These are phyloP conservation scores for Diaphora mendica DNA, from an alignment of 2,888 invertebrate genomes.

Conservation along the genomic window DNA sequence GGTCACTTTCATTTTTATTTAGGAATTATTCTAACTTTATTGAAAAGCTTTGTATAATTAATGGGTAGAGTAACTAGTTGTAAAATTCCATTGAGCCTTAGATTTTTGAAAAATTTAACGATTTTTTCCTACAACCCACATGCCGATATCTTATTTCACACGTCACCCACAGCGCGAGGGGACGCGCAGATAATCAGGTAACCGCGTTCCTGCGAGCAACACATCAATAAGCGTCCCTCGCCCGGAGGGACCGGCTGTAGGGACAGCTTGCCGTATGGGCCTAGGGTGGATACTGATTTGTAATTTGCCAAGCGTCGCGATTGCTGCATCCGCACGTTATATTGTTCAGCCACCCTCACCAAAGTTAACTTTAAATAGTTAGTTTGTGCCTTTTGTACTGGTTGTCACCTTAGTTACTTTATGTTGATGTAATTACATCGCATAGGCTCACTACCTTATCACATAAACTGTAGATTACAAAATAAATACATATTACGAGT, in stretches of 20 bases:
- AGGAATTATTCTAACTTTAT: neutral
- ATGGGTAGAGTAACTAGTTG: neutral
- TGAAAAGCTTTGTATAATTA: neutral
- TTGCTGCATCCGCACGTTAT: constrained; percentile 4
- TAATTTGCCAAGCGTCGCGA: constrained; percentile 53
- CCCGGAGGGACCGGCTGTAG: constrained; percentile 6
- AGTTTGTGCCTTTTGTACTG: neutral
- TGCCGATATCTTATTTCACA: constrained; percentile 12
- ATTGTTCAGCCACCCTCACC: neutral
- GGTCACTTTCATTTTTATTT: neutral
- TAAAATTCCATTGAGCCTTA: neutral
- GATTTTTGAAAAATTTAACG: neutral
- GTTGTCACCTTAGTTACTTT: neutral
- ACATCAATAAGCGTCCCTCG: constrained; percentile 53
- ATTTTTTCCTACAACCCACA: neutral
- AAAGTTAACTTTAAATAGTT: neutral
- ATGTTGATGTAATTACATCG: too few relatives aligned
- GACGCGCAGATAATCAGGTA: constrained; percentile 48
- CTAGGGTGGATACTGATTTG: constrained; percentile 58
- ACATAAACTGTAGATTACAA: neutral
- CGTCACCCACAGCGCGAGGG: constrained; percentile 28
- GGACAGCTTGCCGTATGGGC: constrained; percentile 34
- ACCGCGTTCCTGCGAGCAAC: constrained; percentile 46
- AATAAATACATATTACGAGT: neutral
- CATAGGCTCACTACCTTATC: neutral